Evolutionary conservation across 2,888 invertebrate species (phyloP).

Genomic region (Dexiosoma caninum): DNA sequence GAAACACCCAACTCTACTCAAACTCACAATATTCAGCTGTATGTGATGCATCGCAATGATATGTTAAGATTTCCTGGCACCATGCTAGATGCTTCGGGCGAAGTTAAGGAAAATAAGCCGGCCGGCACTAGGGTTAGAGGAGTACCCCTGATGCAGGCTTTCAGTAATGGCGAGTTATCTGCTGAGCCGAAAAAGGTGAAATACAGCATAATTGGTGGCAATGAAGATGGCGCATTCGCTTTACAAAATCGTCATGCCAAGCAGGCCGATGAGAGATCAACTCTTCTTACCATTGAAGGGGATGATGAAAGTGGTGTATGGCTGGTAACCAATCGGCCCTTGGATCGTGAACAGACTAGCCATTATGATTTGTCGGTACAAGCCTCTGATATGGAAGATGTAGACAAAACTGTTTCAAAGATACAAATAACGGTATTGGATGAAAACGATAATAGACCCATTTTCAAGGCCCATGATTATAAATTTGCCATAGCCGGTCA

Average conservation of each 20-base stretch:
- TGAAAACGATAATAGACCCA: constrained; percentile 94
- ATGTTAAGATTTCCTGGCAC: constrained; percentile 87
- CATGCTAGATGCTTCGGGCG: constrained; percentile 82
- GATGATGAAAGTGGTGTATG: constrained; percentile 83
- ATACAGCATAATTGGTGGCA: constrained; percentile 88
- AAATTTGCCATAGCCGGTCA: constrained; percentile 86
- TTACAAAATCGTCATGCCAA: constrained; percentile 79
- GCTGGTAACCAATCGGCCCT: constrained; percentile 85
- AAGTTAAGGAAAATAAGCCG: constrained; percentile 87
- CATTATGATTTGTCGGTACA: constrained; percentile 87
- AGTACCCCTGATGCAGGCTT: constrained; percentile 85
- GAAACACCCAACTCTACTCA: constrained; percentile 88
- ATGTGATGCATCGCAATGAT: constrained; percentile 89
- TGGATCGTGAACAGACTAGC: constrained; percentile 88
- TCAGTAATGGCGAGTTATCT: constrained; percentile 79
- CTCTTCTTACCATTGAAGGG: constrained; percentile 69
- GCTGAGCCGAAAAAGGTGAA: constrained; percentile 80
- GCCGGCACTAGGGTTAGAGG: constrained; percentile 85
- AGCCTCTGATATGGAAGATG: constrained; percentile 87
- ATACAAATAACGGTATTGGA: constrained; percentile 87
- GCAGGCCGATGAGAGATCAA: constrained; percentile 67
- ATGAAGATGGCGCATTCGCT: constrained; percentile 86
- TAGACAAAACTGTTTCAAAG: constrained; percentile 89
- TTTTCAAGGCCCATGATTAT: constrained; percentile 88
- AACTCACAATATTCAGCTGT: constrained; percentile 88